A percentile compares a stretch with the other conserved stretches of the same genome.
Evolutionary conservation across 35 echinoderm and acorn worm genomes (phyloP).

Genomic region (Ophioderma brevispina): DNA sequence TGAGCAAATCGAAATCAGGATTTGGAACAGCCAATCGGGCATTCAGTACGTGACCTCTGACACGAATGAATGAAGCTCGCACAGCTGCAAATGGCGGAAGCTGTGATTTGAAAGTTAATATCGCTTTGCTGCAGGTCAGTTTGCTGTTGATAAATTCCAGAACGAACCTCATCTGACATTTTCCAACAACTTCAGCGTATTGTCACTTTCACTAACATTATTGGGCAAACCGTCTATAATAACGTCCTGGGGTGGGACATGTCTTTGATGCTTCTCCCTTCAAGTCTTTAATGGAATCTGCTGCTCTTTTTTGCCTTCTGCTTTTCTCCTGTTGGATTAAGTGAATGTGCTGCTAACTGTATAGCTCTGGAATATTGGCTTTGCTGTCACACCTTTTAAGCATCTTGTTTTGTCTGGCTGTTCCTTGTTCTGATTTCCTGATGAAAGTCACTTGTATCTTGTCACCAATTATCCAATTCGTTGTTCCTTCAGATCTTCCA

Average conservation of each 20-base stretch:
- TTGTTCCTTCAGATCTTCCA: not conserved
- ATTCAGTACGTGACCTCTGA: not conserved
- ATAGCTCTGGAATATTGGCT: not conserved
- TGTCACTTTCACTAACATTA: not conserved
- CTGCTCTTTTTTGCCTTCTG: not conserved
- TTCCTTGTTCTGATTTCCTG: not conserved
- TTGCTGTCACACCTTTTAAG: not conserved
- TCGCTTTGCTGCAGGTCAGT: not conserved
- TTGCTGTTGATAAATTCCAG: not conserved
- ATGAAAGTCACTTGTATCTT: not conserved
- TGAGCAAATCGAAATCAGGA: not conserved
- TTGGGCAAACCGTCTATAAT: conserved; percentile 11
- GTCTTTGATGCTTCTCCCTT: not conserved
- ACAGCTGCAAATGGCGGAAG: conserved; percentile 11
- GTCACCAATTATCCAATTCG: not conserved
- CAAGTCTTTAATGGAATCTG: not conserved
- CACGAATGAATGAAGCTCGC: not conserved
- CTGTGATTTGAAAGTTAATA: not conserved
- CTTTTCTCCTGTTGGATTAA: not conserved
- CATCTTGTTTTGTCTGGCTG: not conserved
- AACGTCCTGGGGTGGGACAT: not conserved
- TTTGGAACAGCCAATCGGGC: not conserved
- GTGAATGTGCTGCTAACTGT: not conserved
- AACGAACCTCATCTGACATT: not conserved
- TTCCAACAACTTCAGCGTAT: not conserved